Conservation (phyloP, 2,797 vertebrate genomes). For the Phoeniculus purpureus region DNA sequence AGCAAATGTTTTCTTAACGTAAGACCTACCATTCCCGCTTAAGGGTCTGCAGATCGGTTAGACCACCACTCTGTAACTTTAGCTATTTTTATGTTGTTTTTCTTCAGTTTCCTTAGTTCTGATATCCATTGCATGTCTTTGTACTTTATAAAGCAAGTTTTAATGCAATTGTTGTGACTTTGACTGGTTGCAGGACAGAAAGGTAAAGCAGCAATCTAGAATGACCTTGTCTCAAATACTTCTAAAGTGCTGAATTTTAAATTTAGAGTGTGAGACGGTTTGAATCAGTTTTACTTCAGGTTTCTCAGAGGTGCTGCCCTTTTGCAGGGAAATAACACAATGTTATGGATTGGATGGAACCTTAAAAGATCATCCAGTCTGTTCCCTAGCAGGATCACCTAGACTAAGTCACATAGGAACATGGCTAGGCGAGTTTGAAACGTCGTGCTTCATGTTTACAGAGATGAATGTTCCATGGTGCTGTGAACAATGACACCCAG, state of each 20-base stretch:
- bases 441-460: background rate
- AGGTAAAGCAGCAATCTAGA: background rate
- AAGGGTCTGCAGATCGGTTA: background rate
- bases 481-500: constrained; percentile 72
- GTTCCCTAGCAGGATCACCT: too few species aligned
- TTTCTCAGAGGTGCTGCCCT: background rate
- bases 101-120: background rate
- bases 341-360: too few species aligned
- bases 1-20: background rate
- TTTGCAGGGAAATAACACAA: background rate
- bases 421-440: background rate
- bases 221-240: background rate
- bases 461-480: background rate
- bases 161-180: background rate
- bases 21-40: constrained; percentile 12
- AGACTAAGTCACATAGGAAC: background rate
- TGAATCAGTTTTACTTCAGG: background rate
- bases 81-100: background rate
- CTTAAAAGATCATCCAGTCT: too few species aligned
- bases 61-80: background rate
- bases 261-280: background rate
- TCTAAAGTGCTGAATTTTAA: background rate
- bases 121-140: background rate
- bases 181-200: background rate
- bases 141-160: background rate